A percentile compares a stretch with the other conserved stretches of the same genome.
Conservation (phyloP, 37 sponge, comb jelly and placozoan species). For the Chondrosia reniformis region DNA sequence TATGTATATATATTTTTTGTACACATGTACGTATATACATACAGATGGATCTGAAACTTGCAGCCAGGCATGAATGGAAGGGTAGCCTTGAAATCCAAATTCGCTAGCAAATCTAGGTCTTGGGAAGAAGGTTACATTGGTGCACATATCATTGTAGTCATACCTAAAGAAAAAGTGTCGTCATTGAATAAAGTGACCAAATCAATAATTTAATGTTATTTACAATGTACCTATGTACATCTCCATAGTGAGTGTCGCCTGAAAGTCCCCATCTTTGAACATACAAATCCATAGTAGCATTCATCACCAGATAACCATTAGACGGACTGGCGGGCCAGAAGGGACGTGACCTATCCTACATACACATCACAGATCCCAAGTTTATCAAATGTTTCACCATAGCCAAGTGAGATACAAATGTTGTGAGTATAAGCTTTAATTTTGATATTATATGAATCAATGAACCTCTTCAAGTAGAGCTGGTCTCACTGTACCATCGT, state of each 20-base stretch:
- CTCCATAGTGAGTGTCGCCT: constrained; percentile 66
- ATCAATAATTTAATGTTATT: neutral
- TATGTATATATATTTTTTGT: neutral
- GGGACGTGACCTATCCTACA: constrained; percentile 68
- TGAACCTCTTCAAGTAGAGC: no score
- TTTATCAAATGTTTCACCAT: no score
- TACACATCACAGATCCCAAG: neutral
- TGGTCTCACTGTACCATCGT: constrained; percentile 70
- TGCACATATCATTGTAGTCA: constrained; percentile 77
- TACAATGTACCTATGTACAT: constrained; percentile 70
- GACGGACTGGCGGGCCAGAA: constrained; percentile 94
- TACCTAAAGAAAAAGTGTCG: constrained; percentile 44
- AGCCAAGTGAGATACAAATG: no score
- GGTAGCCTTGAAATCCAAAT: constrained; percentile 93
- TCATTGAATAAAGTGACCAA: neutral
- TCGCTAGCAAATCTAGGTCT: constrained; percentile 93
- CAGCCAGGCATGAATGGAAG: constrained; percentile 67
- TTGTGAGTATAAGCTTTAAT: no score
- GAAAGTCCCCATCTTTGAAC: constrained; percentile 89
- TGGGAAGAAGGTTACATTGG: constrained; percentile 83
- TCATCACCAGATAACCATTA: constrained; percentile 70
- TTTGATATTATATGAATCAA: no score
- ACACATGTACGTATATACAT: neutral
- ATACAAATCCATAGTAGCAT: constrained; percentile 34
- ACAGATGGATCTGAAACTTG: constrained; percentile 43